Conservation (phyloP, 2,113 vertebrate species). For the Verasper variegatus region DNA sequence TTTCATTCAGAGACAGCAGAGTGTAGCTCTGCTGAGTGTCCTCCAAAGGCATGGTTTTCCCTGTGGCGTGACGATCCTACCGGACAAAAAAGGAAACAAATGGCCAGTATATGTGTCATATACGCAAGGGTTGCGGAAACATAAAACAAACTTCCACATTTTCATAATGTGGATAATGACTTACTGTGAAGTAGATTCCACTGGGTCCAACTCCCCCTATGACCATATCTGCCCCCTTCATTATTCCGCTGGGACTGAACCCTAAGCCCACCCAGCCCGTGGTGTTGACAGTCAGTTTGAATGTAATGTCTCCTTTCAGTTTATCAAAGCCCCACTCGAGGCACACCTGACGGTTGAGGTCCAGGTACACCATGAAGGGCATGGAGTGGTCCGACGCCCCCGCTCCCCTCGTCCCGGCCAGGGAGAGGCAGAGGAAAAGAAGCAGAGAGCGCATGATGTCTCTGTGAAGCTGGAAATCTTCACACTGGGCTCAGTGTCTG, state of each 20-base stretch:
- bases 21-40: conserved; percentile 83
- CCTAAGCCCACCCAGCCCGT: conserved; percentile 85
- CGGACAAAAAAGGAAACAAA: conserved; percentile 20
- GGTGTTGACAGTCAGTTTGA: conserved; percentile 80
- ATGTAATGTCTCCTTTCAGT: conserved; percentile 72
- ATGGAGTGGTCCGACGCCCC: conserved; percentile 43
- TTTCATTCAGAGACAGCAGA: conserved; percentile 78
- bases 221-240: conserved; percentile 80
- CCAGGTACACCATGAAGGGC: conserved; percentile 80
- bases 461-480: conserved; percentile 8
- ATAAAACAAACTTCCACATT: not conserved
- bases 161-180: not conserved
- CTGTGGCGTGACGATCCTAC: conserved; percentile 79
- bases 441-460: conserved; percentile 56
- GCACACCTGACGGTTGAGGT: conserved; percentile 55
- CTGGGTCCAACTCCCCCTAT: conserved; percentile 76
- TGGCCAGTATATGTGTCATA: not conserved
- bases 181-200: conserved; percentile 83
- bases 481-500: conserved; percentile 37
- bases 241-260: conserved; percentile 75
- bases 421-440: conserved; percentile 48
- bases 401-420: conserved; percentile 12
- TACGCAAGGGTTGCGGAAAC: not conserved
- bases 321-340: conserved; percentile 82
- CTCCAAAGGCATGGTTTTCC: conserved; percentile 67